These are phyloP conservation scores for Sparus aurata DNA, from an alignment of 2,797 vertebrate genomes.

Conservation along the genomic window DNA sequence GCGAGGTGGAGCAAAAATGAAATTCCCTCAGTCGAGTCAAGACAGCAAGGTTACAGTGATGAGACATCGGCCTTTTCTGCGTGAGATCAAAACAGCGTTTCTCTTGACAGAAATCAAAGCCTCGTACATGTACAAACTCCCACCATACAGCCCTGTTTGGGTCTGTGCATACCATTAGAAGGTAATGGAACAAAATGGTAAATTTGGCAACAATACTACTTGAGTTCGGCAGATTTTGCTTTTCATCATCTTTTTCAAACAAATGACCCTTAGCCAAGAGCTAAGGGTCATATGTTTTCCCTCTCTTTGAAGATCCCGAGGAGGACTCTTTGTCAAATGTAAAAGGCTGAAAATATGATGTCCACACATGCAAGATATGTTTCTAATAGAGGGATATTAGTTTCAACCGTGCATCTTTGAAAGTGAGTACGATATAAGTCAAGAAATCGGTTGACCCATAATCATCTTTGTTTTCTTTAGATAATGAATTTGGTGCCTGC, in stretches of 20 bases:
- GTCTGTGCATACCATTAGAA: constrained; percentile 5
- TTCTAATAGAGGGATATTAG: not conserved
- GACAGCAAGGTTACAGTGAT: not conserved
- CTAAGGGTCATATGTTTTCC: constrained; percentile 23
- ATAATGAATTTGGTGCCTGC: constrained; percentile 20
- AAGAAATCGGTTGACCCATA: constrained; percentile 22
- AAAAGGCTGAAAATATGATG: not conserved
- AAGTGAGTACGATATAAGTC: not conserved
- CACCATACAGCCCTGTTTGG: not conserved
- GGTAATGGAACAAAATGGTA: not conserved
- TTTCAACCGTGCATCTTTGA: constrained; percentile 18
- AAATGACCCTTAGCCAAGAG: not conserved
- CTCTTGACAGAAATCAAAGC: constrained; percentile 2
- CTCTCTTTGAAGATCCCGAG: constrained; percentile 4
- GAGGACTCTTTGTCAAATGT: constrained; percentile 18
- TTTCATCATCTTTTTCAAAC: too few species aligned
- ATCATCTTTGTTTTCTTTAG: constrained; percentile 13
- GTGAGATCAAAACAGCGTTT: constrained; percentile 1
- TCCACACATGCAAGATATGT: not conserved
- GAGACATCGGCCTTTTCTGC: constrained; percentile 4
- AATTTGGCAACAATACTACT: not conserved
- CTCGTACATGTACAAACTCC: constrained; percentile 5
- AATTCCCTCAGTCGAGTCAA: constrained; percentile 23
- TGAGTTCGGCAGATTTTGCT: not conserved
- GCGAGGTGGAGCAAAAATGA: not conserved